Conservation (phyloP, 1,140 invertebrate genomes). For the Glossosoma conforme region DNA sequence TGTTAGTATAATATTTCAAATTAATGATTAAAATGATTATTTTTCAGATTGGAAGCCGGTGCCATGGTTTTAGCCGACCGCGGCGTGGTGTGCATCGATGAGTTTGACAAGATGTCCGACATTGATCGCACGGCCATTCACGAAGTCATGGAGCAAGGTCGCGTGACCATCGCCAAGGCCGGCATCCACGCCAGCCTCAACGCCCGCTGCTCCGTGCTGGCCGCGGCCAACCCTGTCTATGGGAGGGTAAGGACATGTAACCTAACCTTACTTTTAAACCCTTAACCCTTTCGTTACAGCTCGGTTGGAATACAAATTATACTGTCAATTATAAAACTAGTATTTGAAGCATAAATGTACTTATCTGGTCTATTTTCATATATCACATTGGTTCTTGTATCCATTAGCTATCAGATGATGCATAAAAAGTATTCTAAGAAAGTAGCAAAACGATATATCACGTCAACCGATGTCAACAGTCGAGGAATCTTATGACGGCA, state of each 20-base stretch:
- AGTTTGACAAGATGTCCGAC: conserved; percentile 99
- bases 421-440: too few relatives aligned
- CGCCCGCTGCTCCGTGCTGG: conserved; percentile 95
- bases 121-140: conserved; percentile 98
- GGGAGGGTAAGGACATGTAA: conserved; percentile 66
- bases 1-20: too few relatives aligned
- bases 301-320: too few relatives aligned
- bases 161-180: conserved; percentile 97
- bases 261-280: not conserved
- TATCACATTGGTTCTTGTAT: too few relatives aligned
- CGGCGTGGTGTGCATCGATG: conserved; percentile 98
- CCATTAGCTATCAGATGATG: too few relatives aligned
- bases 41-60: conserved; percentile 84
- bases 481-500: too few relatives aligned
- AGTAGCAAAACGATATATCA: too few relatives aligned
- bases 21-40: conserved; percentile 3
- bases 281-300: too few relatives aligned
- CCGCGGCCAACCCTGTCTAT: conserved; percentile 99
- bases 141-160: conserved; percentile 94
- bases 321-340: too few relatives aligned
- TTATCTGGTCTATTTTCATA: too few relatives aligned
- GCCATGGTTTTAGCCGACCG: conserved; percentile 99
- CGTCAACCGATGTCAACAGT: too few relatives aligned
- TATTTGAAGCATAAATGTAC: too few relatives aligned
- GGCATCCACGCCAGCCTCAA: conserved; percentile 98